Evolutionary conservation across 2,113 vertebrate species (phyloP).

Genomic region (Lipotes vexillifer): DNA sequence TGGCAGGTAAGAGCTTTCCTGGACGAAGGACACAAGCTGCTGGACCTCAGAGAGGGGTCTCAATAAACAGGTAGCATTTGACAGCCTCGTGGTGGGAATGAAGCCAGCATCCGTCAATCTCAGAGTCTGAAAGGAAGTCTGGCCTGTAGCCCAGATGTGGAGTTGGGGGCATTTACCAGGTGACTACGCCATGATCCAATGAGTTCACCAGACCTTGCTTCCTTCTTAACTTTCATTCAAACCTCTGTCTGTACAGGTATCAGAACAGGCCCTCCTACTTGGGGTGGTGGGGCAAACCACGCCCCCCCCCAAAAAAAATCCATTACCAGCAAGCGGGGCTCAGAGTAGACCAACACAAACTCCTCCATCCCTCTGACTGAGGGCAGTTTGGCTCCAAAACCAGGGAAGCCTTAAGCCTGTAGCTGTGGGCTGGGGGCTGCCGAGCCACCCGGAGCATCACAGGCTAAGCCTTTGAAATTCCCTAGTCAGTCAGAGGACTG

Average conservation of each 20-base stretch:
- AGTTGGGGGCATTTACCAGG: background rate
- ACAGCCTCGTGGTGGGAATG: background rate
- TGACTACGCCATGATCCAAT: background rate
- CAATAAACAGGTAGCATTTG: background rate
- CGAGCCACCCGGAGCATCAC: background rate
- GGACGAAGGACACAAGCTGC: background rate
- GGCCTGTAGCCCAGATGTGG: background rate
- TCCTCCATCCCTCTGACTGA: background rate
- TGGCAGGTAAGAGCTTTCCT: background rate
- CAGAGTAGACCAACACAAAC: background rate
- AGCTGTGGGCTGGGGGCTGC: fast-evolving
- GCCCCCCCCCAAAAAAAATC: background rate
- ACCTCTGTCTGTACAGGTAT: background rate
- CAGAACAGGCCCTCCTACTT: background rate
- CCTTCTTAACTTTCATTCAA: background rate
- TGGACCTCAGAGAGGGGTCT: background rate
- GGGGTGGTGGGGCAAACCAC: fast-evolving
- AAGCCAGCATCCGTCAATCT: background rate
- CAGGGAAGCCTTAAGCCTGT: background rate
- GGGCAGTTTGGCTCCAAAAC: background rate
- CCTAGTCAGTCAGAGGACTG: background rate
- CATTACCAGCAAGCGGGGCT: background rate
- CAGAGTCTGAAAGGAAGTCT: background rate
- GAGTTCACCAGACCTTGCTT: background rate
- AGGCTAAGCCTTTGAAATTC: background rate